phyloP scores from a whole-genome alignment of 2,113 vertebrate species.

The Murina feae region DNA sequence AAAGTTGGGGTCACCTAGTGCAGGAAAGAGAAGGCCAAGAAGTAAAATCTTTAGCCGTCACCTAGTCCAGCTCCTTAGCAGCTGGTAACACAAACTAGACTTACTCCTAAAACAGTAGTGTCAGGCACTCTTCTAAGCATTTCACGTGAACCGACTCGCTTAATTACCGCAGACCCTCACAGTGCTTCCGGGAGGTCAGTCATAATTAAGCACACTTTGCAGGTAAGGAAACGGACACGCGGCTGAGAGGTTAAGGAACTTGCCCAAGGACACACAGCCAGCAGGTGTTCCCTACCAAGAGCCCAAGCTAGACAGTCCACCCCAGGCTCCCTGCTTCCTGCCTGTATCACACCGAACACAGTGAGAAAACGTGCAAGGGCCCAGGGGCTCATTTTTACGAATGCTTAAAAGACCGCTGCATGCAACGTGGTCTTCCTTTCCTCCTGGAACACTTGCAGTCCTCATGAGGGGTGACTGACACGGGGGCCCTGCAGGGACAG shows the following conservation, averaged over 20 bases:
- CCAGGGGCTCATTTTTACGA: not conserved
- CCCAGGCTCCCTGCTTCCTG: not conserved
- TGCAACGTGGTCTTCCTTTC: not conserved
- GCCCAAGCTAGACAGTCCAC: not conserved
- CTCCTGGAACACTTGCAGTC: not conserved
- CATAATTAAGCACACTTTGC: not conserved
- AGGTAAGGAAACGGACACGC: not conserved
- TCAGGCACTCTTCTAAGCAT: not conserved
- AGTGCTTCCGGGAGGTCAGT: not conserved
- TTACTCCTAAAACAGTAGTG: constrained; percentile 23
- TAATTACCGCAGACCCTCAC: not conserved
- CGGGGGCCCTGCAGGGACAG: not conserved
- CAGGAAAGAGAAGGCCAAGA: not conserved
- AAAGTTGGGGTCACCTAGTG: not conserved
- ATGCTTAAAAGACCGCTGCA: not conserved
- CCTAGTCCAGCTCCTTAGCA: not conserved
- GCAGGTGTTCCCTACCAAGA: not conserved
- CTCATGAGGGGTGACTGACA: not conserved
- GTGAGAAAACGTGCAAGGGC: not conserved
- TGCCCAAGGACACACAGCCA: not conserved
- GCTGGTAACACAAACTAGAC: not conserved
- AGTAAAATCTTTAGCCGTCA: not conserved
- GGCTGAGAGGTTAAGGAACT: not conserved
- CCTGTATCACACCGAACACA: not conserved
- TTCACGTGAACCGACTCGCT: constrained; percentile 32